These are phyloP conservation scores for Pluvianellus socialis DNA, from an alignment of 2,113 vertebrate genomes.

Conservation along the genomic window DNA sequence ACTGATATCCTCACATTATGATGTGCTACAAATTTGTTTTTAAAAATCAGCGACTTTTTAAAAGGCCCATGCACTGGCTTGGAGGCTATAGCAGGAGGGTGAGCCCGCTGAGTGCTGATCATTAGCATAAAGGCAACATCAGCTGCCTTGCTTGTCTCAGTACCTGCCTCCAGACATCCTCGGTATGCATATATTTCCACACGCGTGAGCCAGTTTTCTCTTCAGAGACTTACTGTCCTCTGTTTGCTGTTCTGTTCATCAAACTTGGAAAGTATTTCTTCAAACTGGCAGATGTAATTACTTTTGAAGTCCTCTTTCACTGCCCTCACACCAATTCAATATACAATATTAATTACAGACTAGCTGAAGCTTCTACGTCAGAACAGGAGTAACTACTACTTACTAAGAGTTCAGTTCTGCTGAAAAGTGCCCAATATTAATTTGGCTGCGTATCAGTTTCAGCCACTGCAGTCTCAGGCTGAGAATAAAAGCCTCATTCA, in stretches of 20 bases:
- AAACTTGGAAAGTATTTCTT: not conserved
- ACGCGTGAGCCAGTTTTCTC: not conserved
- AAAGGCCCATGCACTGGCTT: not conserved
- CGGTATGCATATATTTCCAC: not conserved
- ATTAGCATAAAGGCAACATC: not conserved
- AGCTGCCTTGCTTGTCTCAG: not conserved
- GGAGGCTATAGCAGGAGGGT: not conserved
- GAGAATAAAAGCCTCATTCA: slow-evolving; percentile 63
- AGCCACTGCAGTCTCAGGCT: not conserved
- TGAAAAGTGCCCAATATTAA: slow-evolving; percentile 3
- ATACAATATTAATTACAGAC: not conserved
- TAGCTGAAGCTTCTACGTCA: not conserved
- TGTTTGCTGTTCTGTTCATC: not conserved
- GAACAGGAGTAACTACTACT: not conserved
- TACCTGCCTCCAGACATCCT: not conserved
- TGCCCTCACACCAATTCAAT: not conserved
- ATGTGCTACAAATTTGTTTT: not conserved
- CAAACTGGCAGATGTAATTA: not conserved
- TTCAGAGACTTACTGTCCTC: not conserved
- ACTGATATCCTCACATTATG: not conserved
- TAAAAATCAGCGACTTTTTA: not conserved
- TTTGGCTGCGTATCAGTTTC: slow-evolving; percentile 35
- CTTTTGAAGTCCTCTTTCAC: too few species aligned
- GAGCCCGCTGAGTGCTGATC: not conserved
- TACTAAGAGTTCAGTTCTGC: not conserved